Percentiles rank a stretch among this genome's conserved stretches.
phyloP scores from a whole-genome alignment of 2,888 invertebrate species.

The Metellina segmentata region DNA sequence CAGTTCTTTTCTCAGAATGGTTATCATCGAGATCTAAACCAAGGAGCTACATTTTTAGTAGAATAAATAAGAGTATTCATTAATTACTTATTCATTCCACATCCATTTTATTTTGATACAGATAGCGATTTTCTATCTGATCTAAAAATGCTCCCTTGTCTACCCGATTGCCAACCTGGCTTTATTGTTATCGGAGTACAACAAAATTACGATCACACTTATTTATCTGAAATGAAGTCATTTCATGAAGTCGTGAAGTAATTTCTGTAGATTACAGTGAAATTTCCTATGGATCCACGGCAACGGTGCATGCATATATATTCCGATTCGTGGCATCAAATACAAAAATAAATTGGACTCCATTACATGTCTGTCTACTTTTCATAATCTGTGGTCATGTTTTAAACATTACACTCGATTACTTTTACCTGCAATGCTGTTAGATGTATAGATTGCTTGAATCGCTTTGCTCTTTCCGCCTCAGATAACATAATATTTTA shows the following conservation, averaged over 20 bases:
- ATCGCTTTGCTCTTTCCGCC: not conserved
- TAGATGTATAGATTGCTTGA: not conserved
- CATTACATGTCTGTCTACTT: not conserved
- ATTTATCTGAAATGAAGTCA: slow-evolving; percentile 36
- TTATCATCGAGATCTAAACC: not conserved
- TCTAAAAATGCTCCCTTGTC: not conserved
- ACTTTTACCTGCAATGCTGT: not conserved
- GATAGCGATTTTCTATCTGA: not conserved
- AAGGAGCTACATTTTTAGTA: not conserved
- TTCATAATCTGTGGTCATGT: not conserved
- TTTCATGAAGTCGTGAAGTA: slow-evolving; percentile 38
- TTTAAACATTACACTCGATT: not conserved
- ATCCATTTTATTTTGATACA: not conserved
- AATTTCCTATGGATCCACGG: not conserved
- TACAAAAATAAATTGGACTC: not conserved
- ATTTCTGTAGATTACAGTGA: not conserved
- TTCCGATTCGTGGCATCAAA: not conserved
- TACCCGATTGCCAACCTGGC: not conserved
- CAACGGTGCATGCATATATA: not conserved
- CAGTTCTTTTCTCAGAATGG: not conserved
- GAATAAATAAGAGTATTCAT: not conserved
- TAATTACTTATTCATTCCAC: not conserved
- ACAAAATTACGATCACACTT: not conserved
- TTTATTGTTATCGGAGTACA: not conserved
- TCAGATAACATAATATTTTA: not conserved